Conservation (phyloP, 2,113 vertebrate species). For the Tetrao urogallus region DNA sequence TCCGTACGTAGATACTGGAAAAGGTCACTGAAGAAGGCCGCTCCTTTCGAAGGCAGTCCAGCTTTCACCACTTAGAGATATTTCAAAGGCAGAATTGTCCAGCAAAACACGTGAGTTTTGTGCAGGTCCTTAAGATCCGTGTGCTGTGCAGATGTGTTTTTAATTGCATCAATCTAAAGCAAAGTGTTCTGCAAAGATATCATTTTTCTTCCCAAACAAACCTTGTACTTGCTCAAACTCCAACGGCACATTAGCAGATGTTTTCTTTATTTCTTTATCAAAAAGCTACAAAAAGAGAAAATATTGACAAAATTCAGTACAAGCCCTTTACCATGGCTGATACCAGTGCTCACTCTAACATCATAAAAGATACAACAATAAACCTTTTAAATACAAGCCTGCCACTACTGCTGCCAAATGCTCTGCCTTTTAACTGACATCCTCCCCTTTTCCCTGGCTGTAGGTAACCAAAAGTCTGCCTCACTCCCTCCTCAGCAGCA, state of each 20-base stretch:
- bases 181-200: conserved; percentile 86
- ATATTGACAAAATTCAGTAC: neutral
- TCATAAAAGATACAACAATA: neutral
- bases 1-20: neutral
- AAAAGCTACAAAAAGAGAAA: conserved; percentile 83
- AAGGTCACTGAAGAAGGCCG: neutral
- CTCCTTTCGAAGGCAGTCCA: neutral
- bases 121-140: rapidly evolving
- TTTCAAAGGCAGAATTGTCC: neutral
- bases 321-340: neutral
- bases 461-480: neutral
- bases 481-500: neutral
- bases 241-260: conserved; percentile 74
- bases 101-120: neutral
- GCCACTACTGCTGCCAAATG: neutral
- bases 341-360: neutral
- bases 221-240: conserved; percentile 86
- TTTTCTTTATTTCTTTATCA: conserved; percentile 86
- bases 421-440: neutral
- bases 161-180: conserved; percentile 73
- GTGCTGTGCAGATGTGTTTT: neutral
- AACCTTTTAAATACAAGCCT: neutral
- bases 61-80: neutral
- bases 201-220: conserved; percentile 81
- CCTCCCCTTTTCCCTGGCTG: neutral